Percentiles rank a stretch among this genome's conserved stretches.
These are phyloP conservation scores for Drosophila bifasciata DNA, from an alignment of 1,140 invertebrate species.

Conservation along the genomic window DNA sequence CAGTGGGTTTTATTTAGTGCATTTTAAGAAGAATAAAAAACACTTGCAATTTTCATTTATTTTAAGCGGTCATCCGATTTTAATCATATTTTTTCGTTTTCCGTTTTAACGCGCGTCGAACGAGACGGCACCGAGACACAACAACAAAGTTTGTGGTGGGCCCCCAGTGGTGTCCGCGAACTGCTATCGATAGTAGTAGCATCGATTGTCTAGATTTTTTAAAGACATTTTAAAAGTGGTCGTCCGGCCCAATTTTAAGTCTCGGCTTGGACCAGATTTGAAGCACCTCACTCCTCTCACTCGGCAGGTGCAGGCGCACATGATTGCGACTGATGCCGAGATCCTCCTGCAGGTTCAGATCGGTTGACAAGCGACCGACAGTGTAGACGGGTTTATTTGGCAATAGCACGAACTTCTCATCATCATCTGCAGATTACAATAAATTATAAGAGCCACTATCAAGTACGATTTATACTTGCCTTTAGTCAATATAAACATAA, in stretches of 20 bases:
- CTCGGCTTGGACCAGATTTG: too few relatives aligned
- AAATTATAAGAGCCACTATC: too few relatives aligned
- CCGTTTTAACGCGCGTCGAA: slow-evolving; percentile 41
- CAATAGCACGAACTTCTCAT: slow-evolving; percentile 62
- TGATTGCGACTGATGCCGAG: slow-evolving; percentile 86
- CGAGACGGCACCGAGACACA: slow-evolving; percentile 48
- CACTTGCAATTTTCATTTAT: slow-evolving; percentile 27
- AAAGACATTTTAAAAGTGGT: too few relatives aligned
- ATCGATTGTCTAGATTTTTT: too few relatives aligned
- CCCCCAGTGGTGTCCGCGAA: slow-evolving; percentile 10
- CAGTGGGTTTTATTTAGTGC: too few relatives aligned
- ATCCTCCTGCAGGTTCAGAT: slow-evolving; percentile 85
- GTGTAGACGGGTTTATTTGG: slow-evolving; percentile 54
- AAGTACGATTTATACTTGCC: slow-evolving; percentile 22
- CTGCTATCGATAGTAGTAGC: not conserved
- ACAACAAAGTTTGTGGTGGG: slow-evolving; percentile 61
- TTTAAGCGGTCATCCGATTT: slow-evolving; percentile 10
- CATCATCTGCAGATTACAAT: slow-evolving; percentile 24
- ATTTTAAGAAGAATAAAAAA: too few relatives aligned
- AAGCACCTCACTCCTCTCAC: slow-evolving; percentile 8
- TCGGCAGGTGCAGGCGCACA: slow-evolving; percentile 83
- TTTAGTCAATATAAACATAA: slow-evolving; percentile 65
- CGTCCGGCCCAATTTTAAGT: too few relatives aligned
- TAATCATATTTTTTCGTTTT: slow-evolving; percentile 39
- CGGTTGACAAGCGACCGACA: slow-evolving; percentile 67